Evolutionary conservation across 2,113 vertebrate genomes (phyloP).

Genomic region (Ardeotis arabs): DNA sequence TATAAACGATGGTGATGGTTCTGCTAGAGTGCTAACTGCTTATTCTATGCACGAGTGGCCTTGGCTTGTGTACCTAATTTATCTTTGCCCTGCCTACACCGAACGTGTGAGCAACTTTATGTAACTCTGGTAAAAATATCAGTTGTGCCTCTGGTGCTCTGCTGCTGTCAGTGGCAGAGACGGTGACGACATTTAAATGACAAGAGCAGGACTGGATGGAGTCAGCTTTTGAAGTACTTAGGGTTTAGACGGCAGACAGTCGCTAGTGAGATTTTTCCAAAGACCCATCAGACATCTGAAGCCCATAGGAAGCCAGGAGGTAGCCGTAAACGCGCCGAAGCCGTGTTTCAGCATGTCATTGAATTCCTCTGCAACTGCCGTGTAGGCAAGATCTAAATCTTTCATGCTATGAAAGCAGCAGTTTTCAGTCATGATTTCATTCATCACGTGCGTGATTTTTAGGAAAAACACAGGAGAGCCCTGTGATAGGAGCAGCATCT

Average conservation of each 20-base stretch:
- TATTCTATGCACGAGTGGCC: not conserved
- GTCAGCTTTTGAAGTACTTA: not conserved
- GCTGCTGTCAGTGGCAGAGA: not conserved
- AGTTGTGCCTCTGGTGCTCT: not conserved
- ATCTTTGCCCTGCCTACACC: not conserved
- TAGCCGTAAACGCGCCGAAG: fast-evolving
- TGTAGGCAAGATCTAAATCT: not conserved
- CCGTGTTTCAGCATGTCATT: not conserved
- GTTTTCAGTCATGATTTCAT: not conserved
- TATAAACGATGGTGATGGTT: not conserved
- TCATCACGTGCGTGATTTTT: not conserved
- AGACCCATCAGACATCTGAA: not conserved
- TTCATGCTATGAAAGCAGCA: not conserved
- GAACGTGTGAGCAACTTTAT: not conserved
- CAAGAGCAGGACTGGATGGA: not conserved
- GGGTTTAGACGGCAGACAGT: not conserved
- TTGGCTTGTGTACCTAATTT: not conserved
- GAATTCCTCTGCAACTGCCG: not conserved
- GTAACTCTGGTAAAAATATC: not conserved
- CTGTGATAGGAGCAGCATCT: not conserved
- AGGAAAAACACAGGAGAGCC: not conserved
- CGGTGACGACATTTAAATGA: not conserved
- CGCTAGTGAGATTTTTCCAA: not conserved
- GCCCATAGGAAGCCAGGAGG: not conserved
- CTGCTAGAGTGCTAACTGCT: not conserved